Evolutionary conservation across 2,113 vertebrate species (phyloP), one percentile per base, ranked within the genome.

Genomic region (Aegithalos caudatus): DNA sequence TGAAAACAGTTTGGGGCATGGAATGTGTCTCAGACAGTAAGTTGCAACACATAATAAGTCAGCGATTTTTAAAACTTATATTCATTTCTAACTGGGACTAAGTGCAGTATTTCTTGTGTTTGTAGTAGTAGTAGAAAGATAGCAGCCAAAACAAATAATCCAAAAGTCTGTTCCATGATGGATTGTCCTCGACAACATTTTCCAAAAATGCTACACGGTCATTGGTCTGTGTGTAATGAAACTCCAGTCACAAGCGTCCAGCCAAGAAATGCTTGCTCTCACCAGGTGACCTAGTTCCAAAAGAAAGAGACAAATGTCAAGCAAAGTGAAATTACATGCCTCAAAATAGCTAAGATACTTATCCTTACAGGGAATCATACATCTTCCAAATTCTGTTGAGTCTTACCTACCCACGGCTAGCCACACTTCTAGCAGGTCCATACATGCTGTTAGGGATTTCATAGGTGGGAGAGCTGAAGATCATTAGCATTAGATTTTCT

Each of bases 211-310:
- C 62, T 90, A 50, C 0, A 2, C 0, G 3, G 66, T 87, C 77
- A 24, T 66, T 95, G 93, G 95, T 91, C 87, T 94, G 73, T 92
- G 62, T 82, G 87, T 92, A 94, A 95, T 37, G 81, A 92, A 95
- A 94, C 89, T 73, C 91, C 91, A 77, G 58, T 61, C 50, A 50
- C 2, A 5, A 97, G 14, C 38, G 18, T 79, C 45, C 42, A 7
- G 70, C 93, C 91, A 97, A 95, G 91, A 95, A 92, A 94, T 91
- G 29, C 16, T 53, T 91, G 81, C 73, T 94, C 61, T 92, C 42
- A 85, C 81, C 70, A 65, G 62, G 62, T 94, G 91, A 89, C 70
- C 56, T 87, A 69, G 18, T 92, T 95, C 74, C 89, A 87, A 92
- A 90, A 81, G 92, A 91, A 94, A 92, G 91, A 89, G 61, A 48